Conservation (phyloP, 2,113 vertebrate species). For the Oostethus manadensis region DNA sequence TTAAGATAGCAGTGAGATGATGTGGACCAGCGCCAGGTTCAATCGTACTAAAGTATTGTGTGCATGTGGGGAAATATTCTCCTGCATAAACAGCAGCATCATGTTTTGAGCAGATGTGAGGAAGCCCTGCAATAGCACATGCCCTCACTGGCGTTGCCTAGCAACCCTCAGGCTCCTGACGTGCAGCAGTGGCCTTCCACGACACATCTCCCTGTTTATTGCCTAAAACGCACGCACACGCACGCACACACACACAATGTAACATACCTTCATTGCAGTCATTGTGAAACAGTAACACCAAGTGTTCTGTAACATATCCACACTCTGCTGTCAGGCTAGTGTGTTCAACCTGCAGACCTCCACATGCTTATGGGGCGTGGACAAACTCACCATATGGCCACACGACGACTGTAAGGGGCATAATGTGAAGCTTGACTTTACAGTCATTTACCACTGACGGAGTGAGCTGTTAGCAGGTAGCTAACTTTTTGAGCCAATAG, state of each 20-base stretch:
- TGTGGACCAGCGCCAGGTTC: background rate
- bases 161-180: slow-evolving; percentile 67
- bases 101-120: slow-evolving; percentile 47
- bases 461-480: too few relatives aligned
- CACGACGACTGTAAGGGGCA: too few relatives aligned
- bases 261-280: background rate
- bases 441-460: too few relatives aligned
- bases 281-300: too few relatives aligned
- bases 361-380: too few relatives aligned
- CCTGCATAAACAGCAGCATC: slow-evolving; percentile 27
- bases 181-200: slow-evolving; percentile 35
- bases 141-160: slow-evolving; percentile 64
- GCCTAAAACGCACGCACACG: slow-evolving; percentile 8
- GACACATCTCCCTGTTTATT: slow-evolving; percentile 16
- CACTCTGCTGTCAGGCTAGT: too few relatives aligned
- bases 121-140: slow-evolving; percentile 63
- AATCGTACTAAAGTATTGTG: background rate
- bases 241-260: background rate
- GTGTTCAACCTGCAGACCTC: too few relatives aligned
- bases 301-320: too few relatives aligned
- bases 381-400: too few relatives aligned
- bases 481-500: too few relatives aligned
- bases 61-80: too few relatives aligned
- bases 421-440: too few relatives aligned
- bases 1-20: background rate